A percentile compares a stretch with the other conserved stretches of the same genome.
Evolutionary conservation across 1,140 invertebrate genomes (phyloP).

Genomic region (Drosophila miranda): DNA sequence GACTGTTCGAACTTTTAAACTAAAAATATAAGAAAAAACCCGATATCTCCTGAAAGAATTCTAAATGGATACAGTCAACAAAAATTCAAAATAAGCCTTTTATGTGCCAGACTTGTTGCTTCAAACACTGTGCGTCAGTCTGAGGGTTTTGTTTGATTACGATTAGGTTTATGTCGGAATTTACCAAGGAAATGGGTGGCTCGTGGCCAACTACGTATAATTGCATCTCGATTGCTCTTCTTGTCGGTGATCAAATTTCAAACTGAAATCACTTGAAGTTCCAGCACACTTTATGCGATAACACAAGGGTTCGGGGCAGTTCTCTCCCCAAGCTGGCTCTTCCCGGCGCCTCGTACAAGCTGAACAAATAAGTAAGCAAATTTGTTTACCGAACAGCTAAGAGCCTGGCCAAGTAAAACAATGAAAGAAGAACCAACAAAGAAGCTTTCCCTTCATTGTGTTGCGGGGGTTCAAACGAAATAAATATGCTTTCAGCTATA

Average conservation of each 20-base stretch:
- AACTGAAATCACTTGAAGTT: constrained; percentile 7
- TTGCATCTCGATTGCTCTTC: too few species aligned
- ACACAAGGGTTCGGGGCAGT: too few species aligned
- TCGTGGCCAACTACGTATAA: background rate
- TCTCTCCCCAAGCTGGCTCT: background rate
- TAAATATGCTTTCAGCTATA: constrained; percentile 47
- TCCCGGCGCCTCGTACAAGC: background rate
- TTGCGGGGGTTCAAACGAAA: constrained; percentile 4
- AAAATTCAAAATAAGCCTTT: too few species aligned
- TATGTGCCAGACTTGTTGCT: too few species aligned
- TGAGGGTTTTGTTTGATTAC: background rate
- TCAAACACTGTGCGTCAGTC: too few species aligned
- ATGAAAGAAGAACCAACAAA: constrained; percentile 4
- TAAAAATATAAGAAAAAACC: too few species aligned
- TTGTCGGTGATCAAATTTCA: background rate
- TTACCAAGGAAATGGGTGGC: background rate
- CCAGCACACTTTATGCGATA: background rate
- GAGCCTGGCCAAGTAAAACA: constrained; percentile 24
- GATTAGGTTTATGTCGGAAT: constrained; percentile 8
- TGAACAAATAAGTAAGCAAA: constrained; percentile 33
- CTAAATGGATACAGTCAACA: too few species aligned
- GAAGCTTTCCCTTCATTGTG: constrained; percentile 6
- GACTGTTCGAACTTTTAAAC: too few species aligned
- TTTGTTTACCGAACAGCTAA: constrained; percentile 16
- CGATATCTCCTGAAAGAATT: too few species aligned